Evolutionary conservation across 2,888 invertebrate species (phyloP).

Genomic region (Acholoe squamosa): DNA sequence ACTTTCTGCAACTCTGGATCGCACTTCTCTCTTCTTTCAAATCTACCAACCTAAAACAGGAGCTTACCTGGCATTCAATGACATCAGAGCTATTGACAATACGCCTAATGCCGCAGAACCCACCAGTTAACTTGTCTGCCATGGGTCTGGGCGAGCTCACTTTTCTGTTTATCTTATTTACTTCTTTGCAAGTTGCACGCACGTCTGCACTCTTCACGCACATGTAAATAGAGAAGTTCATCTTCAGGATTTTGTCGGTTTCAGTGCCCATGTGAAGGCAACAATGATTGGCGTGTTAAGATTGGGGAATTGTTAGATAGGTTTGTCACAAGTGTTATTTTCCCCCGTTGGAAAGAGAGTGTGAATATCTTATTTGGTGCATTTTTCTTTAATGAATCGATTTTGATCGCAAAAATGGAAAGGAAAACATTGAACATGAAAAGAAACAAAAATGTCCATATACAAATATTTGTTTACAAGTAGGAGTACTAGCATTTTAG

Average conservation of each 20-base stretch:
- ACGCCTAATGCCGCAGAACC: neutral
- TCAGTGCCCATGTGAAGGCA: conserved; percentile 58
- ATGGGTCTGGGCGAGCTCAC: neutral
- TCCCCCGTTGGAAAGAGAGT: conserved; percentile 8
- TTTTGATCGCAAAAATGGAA: neutral
- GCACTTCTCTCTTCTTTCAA: conserved; percentile 25
- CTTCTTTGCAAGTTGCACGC: conserved; percentile 48
- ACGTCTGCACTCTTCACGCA: conserved; percentile 47
- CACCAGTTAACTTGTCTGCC: neutral
- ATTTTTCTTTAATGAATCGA: neutral
- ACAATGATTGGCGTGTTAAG: conserved; percentile 44
- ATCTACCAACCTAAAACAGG: neutral
- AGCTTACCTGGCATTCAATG: neutral
- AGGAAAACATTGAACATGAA: neutral
- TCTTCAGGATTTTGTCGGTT: conserved; percentile 59
- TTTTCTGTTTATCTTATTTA: conserved; percentile 8
- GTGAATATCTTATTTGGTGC: conserved; percentile 49
- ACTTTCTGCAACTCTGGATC: conserved; percentile 26
- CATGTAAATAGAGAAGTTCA: conserved; percentile 54
- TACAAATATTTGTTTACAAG: neutral
- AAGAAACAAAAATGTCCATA: neutral
- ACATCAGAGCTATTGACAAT: neutral
- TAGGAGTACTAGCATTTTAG: conserved; percentile 48
- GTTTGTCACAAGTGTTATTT: conserved; percentile 39
- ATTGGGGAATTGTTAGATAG: conserved; percentile 40